phyloP scores from a whole-genome alignment of 2,113 vertebrate genomes.

The Notothenia coriiceps region DNA sequence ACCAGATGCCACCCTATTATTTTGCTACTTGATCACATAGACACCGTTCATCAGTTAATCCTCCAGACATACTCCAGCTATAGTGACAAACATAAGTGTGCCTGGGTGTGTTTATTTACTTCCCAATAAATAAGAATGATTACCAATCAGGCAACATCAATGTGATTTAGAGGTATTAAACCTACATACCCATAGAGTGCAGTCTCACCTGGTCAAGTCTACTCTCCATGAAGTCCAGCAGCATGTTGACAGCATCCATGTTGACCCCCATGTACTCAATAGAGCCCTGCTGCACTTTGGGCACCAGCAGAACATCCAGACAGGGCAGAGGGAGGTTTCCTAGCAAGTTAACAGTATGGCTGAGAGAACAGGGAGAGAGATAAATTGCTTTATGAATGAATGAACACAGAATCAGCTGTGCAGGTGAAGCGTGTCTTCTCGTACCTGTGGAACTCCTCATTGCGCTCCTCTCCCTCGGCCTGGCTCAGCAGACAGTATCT shows the following conservation, averaged over 20 bases:
- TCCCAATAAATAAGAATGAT: background rate
- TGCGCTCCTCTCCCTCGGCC: constrained; percentile 89
- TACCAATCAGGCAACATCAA: background rate
- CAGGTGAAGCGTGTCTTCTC: background rate
- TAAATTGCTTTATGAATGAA: background rate
- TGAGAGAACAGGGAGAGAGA: constrained; percentile 58
- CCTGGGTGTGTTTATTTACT: background rate
- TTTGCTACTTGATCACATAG: background rate
- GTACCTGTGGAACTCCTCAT: constrained; percentile 93
- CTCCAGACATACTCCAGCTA: constrained; percentile 1
- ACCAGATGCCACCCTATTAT: background rate
- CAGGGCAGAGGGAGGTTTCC: constrained; percentile 92
- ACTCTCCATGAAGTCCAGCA: constrained; percentile 91
- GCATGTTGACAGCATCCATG: constrained; percentile 91
- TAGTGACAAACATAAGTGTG: background rate
- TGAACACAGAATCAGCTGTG: background rate
- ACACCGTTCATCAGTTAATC: background rate
- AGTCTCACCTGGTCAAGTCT: constrained; percentile 89
- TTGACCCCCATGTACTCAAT: constrained; percentile 93
- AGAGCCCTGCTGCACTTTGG: constrained; percentile 88
- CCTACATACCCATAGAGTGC: background rate
- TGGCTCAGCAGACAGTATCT: constrained; percentile 91
- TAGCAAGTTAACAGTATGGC: constrained; percentile 91
- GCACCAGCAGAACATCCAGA: constrained; percentile 90
- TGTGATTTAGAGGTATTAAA: background rate